Conservation (phyloP, 2,888 invertebrate genomes). For the Latrodectus hesperus region DNA sequence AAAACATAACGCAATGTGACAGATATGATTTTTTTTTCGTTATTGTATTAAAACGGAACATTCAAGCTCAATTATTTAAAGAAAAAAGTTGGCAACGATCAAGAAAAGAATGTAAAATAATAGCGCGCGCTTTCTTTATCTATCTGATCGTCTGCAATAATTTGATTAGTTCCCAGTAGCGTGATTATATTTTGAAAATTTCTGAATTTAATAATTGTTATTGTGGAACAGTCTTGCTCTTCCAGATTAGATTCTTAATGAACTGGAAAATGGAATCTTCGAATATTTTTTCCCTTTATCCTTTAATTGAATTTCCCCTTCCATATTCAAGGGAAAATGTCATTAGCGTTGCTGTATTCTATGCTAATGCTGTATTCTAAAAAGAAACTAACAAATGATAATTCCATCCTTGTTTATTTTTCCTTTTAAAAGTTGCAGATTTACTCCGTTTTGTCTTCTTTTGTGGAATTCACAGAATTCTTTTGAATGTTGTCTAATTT, state of each 20-base stretch:
- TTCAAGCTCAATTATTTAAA: not conserved
- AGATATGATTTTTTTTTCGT: slow-evolving; percentile 1
- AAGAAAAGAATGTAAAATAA: not conserved
- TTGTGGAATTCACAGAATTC: not conserved
- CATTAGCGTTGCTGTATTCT: slow-evolving; percentile 21
- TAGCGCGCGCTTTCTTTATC: not conserved
- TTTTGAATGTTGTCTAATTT: not conserved
- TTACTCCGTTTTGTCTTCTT: not conserved
- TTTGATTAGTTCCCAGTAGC: slow-evolving; percentile 31
- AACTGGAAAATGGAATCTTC: slow-evolving; percentile 20
- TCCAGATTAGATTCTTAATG: slow-evolving; percentile 36
- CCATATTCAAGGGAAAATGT: slow-evolving; percentile 17
- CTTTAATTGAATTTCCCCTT: slow-evolving; percentile 39
- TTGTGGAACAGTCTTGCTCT: slow-evolving; percentile 12
- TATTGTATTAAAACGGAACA: slow-evolving; percentile 2
- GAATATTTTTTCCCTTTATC: not conserved
- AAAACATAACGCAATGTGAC: slow-evolving; percentile 8
- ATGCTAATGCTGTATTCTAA: not conserved
- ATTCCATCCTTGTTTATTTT: not conserved
- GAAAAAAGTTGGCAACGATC: not conserved
- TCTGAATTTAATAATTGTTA: slow-evolving; percentile 15
- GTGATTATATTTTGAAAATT: slow-evolving; percentile 23
- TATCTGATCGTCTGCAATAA: slow-evolving; percentile 16
- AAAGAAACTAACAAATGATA: not conserved
- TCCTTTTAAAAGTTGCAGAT: not conserved